Evolutionary conservation across 1,140 invertebrate genomes (phyloP), one percentile per base, ranked within the genome.

Genomic region (Drosophila melanica): DNA sequence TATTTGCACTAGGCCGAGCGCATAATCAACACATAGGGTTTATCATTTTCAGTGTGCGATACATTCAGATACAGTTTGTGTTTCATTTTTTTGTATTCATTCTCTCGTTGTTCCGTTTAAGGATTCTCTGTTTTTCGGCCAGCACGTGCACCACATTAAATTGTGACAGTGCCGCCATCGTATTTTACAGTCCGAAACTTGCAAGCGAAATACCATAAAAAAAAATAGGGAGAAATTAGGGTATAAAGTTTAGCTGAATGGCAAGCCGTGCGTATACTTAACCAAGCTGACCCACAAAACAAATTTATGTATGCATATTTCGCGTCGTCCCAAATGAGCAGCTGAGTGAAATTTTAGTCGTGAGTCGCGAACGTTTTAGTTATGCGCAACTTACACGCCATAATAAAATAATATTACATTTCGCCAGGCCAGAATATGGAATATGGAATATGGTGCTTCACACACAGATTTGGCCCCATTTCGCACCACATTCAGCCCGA

Each of bases 121-220:
- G 35, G 27, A 41, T 41, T 7, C 7, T 5, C n/a, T 65, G 20
- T 63, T 42, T 30, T 47, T 65, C 14, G 51, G 45, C 23, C 51
- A 73, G 76, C 82, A 86, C 81, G 81, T 85, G 81, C 82, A 69
- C 64, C 64, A 81, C 82, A 86, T 86, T 86, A 86, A 66, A 63
- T 64, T 72, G 48, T 69, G 60, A 77, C 51, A 51, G 18, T 51
- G 68, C 58, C 51, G 64, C 58, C 51, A 64, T 42, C 50, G 45
- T 84, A 64, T 73, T 84, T 80, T 69, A 85, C 59, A 77, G 63
- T 58, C 41, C 70, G 27, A 59, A 11, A 54, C 33, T 57, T 72
- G 69, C 62, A 65, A 53, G 66, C 11, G 41, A 3, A 39, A 41
- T 16, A 16, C 4, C 14, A 14, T 0, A 39, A 18, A 58, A 57